These are phyloP conservation scores for Drosophila sproati DNA, from an alignment of 1,140 invertebrate species.

Conservation along the genomic window DNA sequence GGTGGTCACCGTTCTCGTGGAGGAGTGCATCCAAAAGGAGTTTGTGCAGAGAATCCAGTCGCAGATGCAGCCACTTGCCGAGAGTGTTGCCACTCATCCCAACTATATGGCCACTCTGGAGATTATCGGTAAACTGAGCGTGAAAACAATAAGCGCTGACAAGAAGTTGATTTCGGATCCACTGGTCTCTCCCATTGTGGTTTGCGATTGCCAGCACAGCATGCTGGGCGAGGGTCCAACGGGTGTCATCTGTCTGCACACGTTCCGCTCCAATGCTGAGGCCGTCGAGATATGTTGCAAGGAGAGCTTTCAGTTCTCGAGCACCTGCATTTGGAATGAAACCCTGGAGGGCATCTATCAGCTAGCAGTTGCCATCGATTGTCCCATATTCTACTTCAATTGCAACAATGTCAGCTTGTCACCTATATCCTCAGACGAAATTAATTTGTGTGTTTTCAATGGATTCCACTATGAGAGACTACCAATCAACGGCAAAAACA, in stretches of 20 bases:
- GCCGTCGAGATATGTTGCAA: slow-evolving; percentile 43
- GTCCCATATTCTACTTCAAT: slow-evolving; percentile 54
- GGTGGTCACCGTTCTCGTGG: slow-evolving; percentile 56
- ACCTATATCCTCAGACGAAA: slow-evolving; percentile 4
- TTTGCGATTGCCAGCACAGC: slow-evolving; percentile 47
- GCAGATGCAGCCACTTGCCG: slow-evolving; percentile 25
- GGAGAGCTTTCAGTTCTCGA: slow-evolving; percentile 35
- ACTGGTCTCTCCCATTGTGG: slow-evolving; percentile 34
- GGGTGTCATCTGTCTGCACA: slow-evolving; percentile 54
- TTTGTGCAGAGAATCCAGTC: slow-evolving; percentile 41
- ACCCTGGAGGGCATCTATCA: slow-evolving; percentile 60
- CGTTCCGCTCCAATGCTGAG: slow-evolving; percentile 53
- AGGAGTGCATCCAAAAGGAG: slow-evolving; percentile 43
- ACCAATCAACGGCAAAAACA: slow-evolving; percentile 25
- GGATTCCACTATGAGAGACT: slow-evolving; percentile 71
- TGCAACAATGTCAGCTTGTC: slow-evolving; percentile 51
- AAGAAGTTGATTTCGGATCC: not conserved
- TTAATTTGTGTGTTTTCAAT: slow-evolving; percentile 16
- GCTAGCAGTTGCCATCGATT: slow-evolving; percentile 45
- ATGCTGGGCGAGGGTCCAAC: slow-evolving; percentile 29
- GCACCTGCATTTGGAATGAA: slow-evolving; percentile 65
- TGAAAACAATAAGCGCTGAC: slow-evolving; percentile 38
- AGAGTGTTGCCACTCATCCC: not conserved
- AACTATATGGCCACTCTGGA: slow-evolving; percentile 15
- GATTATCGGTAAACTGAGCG: slow-evolving; percentile 4